Base-by-base conservation (phyloP, 2,113 vertebrate genomes). In the human (Homo sapiens) region DNA sequence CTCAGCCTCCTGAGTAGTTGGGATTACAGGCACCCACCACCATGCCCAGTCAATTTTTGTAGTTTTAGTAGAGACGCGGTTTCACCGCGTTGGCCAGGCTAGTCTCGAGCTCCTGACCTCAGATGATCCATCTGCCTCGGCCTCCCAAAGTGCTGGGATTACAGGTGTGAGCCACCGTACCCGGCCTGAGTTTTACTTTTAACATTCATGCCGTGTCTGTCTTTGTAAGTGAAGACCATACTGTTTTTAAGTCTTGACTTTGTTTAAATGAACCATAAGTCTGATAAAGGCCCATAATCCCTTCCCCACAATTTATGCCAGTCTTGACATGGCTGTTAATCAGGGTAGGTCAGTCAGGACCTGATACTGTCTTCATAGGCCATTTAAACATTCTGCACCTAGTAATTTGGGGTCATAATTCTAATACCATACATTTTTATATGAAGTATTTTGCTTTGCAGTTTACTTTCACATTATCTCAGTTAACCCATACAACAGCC, bases 331-430 rank as follows among this genome's bases (percentile, higher is more conserved):
- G 14, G 80, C 70, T 52, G 38, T 68, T 80, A 75, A 73, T 18
- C 20, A 45, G 25, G 73, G 11, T 17, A n/a, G 43, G 25, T 72
- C 64, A 25, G 16, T 78, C 6, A 32, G 52, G 64, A 5, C 83
- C 66, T 14, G 4, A 4, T 10, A 0, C 1, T 72, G 12, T 79
- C n/a, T 70, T 38, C 61, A 30, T 0, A 5, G 32, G 27, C 72
- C 35, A 0, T 52, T n/a, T 45, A 30, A 30, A 52, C 64, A 17
- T 68, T 73, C 68, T 78, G 12, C 40, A 3, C 11, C 66, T 48
- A 1, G 23, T 25, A 3, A 3, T 68, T 68, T 20, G 48, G 40
- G 38, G 45, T n/a, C 57, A 0, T n/a, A 17, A 4, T 52, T 85
- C 48, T 72, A 18, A 8, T 55, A 9, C n/a, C 25, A 30, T 18